Base-by-base conservation (phyloP, 2,797 vertebrate species). In the Chaetodon trifasciatus region DNA sequence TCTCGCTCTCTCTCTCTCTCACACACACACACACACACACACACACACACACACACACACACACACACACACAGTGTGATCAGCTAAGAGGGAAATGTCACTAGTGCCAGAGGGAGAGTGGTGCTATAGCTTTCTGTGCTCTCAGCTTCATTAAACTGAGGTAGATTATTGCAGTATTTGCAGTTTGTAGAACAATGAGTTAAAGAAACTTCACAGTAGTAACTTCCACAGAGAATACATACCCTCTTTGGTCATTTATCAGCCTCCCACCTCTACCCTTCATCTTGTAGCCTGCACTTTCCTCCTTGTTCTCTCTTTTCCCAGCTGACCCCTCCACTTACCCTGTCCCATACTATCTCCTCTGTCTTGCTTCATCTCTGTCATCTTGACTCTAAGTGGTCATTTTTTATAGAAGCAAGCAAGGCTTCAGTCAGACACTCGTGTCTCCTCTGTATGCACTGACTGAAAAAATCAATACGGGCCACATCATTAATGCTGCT, bases 391-490 rank as follows among this genome's bases (percentile, higher is more conserved):
- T 79, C 21, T 68, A 74, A 70, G 62, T 44, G 37, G 57, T 69
- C 17, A 35, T 65, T 74, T 70, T 67, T 17, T 52, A 44, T 19
- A 61, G 52, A 76, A 67, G 57, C 19, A 61, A 39, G 6, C 40
- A 40, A 21, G 40, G 40, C 52, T 56, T 68, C 19, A 57, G 61
- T 62, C 77, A 78, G 71, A 78, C 65, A 42, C 60, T 63, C 61
- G 78, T 75, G 81, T 77, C 65, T 77, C 68, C 32, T 70, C 58
- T 49, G 46, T 67, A 58, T 71, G 60, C 78, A 64, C 67, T 80
- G 79, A 76, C 74, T 78, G 76, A 73, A 87, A 85, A 89, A 89
- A 86, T 92, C 89, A 74, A 89, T 91, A 81, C 1, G 7, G 76
- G 24, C 52, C 76, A 83, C 86, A 89, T 83, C 87, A 87, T 91